phyloP scores from a whole-genome alignment of 2,113 vertebrate genomes.

The Pelmatolapia mariae region DNA sequence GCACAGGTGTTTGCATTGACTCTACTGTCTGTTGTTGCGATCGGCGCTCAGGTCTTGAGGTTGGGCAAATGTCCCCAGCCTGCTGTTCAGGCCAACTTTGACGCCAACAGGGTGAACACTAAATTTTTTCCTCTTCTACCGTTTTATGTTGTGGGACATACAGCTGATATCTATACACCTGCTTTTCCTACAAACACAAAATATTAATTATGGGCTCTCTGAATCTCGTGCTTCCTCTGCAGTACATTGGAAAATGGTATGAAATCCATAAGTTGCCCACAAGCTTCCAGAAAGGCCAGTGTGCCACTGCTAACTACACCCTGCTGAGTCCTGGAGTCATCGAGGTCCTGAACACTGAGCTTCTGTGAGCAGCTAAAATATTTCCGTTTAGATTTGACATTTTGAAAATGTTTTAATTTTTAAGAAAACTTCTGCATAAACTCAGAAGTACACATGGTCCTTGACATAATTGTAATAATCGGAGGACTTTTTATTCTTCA shows the following conservation, averaged over 20 bases:
- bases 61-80: conserved; percentile 47
- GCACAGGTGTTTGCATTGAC: conserved; percentile 48
- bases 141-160: neutral
- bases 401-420: neutral
- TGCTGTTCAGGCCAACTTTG: conserved; percentile 57
- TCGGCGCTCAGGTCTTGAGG: conserved; percentile 29
- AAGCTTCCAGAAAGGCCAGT: conserved; percentile 75
- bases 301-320: conserved; percentile 75
- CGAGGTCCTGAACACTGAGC: conserved; percentile 75
- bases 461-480: neutral
- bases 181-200: neutral
- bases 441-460: neutral
- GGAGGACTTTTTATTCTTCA: neutral
- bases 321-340: conserved; percentile 71
- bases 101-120: conserved; percentile 32
- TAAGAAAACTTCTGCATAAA: neutral
- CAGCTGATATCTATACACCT: neutral
- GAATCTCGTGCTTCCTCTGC: neutral
- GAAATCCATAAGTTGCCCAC: conserved; percentile 79
- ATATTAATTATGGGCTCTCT: neutral
- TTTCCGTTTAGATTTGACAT: neutral
- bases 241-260: conserved; percentile 83
- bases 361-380: conserved; percentile 46
- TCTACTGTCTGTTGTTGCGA: conserved; percentile 41
- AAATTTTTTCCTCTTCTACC: neutral